Conservation (phyloP, 2,113 vertebrate species). For the Lampris incognitus region DNA sequence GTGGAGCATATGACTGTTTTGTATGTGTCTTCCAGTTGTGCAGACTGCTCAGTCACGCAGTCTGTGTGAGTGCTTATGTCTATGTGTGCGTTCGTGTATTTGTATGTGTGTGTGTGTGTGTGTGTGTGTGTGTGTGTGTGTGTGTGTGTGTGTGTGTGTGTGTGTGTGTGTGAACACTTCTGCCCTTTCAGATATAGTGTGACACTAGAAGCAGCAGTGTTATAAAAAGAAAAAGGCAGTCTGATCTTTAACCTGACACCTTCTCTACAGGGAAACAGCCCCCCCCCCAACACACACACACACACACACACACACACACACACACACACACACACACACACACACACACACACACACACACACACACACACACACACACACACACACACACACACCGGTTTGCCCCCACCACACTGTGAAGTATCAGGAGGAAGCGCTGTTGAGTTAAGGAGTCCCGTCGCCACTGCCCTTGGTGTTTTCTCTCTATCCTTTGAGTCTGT, state of each 20-base stretch:
- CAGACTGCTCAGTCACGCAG: constrained; percentile 40
- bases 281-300: constrained; percentile 9
- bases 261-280: constrained; percentile 33
- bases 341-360: not conserved
- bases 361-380: not conserved
- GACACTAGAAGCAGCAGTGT: constrained; percentile 50
- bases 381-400: too few relatives aligned
- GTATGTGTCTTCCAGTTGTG: constrained; percentile 16
- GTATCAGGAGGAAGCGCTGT: not conserved
- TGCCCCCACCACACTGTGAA: not conserved
- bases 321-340: not conserved
- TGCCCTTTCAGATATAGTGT: constrained; percentile 64
- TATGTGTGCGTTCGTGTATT: constrained; percentile 2
- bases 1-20: not conserved
- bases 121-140: constrained; percentile 1
- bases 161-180: constrained; percentile 18
- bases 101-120: not conserved
- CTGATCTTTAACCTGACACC: constrained; percentile 78
- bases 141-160: constrained; percentile 6
- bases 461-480: constrained; percentile 40
- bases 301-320: constrained; percentile 9
- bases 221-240: constrained; percentile 68
- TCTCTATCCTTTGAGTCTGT: constrained; percentile 36
- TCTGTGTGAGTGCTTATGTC: constrained; percentile 16
- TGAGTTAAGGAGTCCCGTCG: constrained; percentile 40